A percentile compares a stretch with the other conserved stretches of the same genome.
Conservation (phyloP, 1,140 invertebrate genomes). For the Hypsibius dujardini region DNA sequence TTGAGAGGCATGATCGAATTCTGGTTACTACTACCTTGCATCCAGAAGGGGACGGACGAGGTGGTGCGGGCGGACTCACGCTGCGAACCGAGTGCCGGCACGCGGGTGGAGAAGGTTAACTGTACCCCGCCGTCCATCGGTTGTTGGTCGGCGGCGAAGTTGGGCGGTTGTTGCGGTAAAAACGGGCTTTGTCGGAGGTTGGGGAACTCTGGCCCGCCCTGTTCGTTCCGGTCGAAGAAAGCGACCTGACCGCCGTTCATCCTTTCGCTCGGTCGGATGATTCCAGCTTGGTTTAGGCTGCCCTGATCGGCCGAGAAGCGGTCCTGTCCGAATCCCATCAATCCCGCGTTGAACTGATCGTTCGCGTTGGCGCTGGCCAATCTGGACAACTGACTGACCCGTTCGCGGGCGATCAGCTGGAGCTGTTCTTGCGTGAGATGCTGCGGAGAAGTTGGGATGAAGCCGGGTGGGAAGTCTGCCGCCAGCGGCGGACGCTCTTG, state of each 20-base stretch:
- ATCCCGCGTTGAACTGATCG: neutral
- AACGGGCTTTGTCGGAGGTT: slow-evolving; percentile 6
- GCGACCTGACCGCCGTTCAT: slow-evolving; percentile 2
- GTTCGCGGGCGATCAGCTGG: neutral
- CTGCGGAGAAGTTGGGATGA: neutral
- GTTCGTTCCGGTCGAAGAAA: neutral
- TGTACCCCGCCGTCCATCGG: neutral
- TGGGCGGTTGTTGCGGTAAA: neutral
- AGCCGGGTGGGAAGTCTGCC: slow-evolving; percentile 9
- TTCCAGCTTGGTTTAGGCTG: neutral
- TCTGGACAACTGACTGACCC: neutral
- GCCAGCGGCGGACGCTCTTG: neutral
- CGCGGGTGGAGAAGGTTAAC: slow-evolving; percentile 1
- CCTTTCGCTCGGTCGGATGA: slow-evolving; percentile 3
- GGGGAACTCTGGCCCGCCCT: neutral
- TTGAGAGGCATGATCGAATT: neutral
- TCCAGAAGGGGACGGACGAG: neutral
- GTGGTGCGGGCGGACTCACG: neutral
- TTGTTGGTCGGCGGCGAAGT: slow-evolving; percentile 7
- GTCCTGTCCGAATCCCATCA: neutral
- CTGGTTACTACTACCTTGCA: slow-evolving; percentile 8
- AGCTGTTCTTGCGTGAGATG: neutral
- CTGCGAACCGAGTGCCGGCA: neutral
- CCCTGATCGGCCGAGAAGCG: neutral
- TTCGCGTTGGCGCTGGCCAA: neutral